Evolutionary conservation across 2,113 vertebrate genomes (phyloP).

Genomic region (Solea solea): DNA sequence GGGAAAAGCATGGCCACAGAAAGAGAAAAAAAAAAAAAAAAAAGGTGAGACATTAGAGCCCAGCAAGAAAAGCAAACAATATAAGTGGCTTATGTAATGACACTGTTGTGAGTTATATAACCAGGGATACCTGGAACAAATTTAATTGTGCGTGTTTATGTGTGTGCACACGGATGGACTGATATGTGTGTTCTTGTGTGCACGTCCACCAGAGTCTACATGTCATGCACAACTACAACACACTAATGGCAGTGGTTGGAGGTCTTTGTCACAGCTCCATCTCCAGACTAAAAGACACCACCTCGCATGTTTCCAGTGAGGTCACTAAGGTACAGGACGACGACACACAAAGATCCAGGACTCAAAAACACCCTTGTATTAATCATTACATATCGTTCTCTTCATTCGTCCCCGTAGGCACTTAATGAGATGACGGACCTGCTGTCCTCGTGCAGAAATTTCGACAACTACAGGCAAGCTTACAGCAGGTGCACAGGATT

Average conservation of each 20-base stretch:
- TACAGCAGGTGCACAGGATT: slow-evolving; percentile 88
- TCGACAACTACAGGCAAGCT: slow-evolving; percentile 91
- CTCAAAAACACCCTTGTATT: not conserved
- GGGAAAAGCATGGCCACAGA: slow-evolving; percentile 37
- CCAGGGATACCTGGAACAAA: slow-evolving; percentile 62
- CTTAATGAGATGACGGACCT: slow-evolving; percentile 96
- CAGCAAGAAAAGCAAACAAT: slow-evolving; percentile 58
- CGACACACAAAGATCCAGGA: not conserved
- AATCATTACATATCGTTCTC: not conserved
- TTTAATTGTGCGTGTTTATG: slow-evolving; percentile 57
- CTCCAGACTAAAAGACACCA: slow-evolving; percentile 96
- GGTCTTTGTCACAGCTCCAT: slow-evolving; percentile 96
- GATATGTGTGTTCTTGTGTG: slow-evolving; percentile 39
- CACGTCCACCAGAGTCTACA: slow-evolving; percentile 86
- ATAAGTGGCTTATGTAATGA: slow-evolving; percentile 70
- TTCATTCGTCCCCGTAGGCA: slow-evolving; percentile 77
- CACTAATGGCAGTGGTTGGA: slow-evolving; percentile 96
- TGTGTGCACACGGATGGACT: slow-evolving; percentile 25
- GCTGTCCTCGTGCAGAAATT: slow-evolving; percentile 93
- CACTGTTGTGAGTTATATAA: slow-evolving; percentile 65
- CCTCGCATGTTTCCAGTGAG: slow-evolving; percentile 89
- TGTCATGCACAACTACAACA: slow-evolving; percentile 95
- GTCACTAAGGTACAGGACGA: slow-evolving; percentile 88
- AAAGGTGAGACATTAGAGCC: slow-evolving; percentile 38
- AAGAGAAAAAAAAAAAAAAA: slow-evolving; percentile 9